These are phyloP conservation scores for Tuta absoluta DNA, from an alignment of 2,888 invertebrate species.

Conservation along the genomic window DNA sequence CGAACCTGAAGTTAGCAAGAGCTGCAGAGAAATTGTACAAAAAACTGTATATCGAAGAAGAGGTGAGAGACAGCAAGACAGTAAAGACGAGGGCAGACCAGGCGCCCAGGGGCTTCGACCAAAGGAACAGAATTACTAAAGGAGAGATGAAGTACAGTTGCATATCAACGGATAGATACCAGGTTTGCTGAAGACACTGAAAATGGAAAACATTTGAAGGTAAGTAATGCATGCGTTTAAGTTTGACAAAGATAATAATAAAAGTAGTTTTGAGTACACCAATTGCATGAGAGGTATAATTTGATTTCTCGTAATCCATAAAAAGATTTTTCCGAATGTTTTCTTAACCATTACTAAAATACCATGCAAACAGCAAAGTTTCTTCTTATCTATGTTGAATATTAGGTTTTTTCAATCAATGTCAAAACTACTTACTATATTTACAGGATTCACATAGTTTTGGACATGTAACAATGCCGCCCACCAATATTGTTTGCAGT, in stretches of 20 bases:
- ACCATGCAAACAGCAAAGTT: too few relatives aligned
- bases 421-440: conserved; percentile 45
- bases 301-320: too few relatives aligned
- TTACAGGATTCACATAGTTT: conserved; percentile 63
- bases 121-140: conserved; percentile 50
- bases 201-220: neutral
- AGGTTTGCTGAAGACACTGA: conserved; percentile 56
- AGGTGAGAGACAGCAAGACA: conserved; percentile 45
- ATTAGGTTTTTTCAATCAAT: too few relatives aligned
- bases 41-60: conserved; percentile 54
- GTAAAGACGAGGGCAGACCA: conserved; percentile 45
- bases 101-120: conserved; percentile 44
- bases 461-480: conserved; percentile 70
- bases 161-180: conserved; percentile 62
- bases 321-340: too few relatives aligned
- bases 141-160: conserved; percentile 57
- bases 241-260: too few relatives aligned
- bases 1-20: conserved; percentile 63
- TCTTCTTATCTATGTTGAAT: too few relatives aligned
- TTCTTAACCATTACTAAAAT: too few relatives aligned
- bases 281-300: neutral
- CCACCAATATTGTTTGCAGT: conserved; percentile 76
- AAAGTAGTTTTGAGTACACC: too few relatives aligned
- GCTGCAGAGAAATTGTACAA: conserved; percentile 56
- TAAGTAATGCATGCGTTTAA: too few relatives aligned